A percentile compares a stretch with the other conserved stretches of the same genome.
Evolutionary conservation across 2,797 vertebrate genomes (phyloP).

Genomic region (Rhyacichthys aspro): DNA sequence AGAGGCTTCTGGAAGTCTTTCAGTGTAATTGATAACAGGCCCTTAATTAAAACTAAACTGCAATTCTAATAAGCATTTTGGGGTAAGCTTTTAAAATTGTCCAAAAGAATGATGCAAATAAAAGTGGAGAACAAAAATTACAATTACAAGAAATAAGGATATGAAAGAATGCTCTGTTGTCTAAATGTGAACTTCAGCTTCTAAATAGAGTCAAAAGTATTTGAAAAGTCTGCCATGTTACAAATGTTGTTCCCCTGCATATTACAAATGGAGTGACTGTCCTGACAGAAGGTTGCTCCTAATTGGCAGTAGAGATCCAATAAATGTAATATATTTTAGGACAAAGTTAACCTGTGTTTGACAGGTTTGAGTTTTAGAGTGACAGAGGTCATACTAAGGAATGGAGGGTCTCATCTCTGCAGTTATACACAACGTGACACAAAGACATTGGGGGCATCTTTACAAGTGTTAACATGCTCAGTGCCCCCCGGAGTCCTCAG

Average conservation of each 20-base stretch:
- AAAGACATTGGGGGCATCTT: conserved; percentile 13
- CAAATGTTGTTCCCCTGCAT: too few species aligned
- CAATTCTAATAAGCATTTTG: conserved; percentile 23
- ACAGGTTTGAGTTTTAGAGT: neutral
- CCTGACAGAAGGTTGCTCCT: too few species aligned
- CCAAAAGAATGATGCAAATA: conserved; percentile 1
- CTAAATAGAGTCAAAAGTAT: too few species aligned
- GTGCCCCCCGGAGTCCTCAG: conserved; percentile 34
- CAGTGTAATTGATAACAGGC: conserved; percentile 51
- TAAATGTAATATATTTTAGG: too few species aligned
- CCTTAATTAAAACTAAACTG: conserved; percentile 30
- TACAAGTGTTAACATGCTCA: conserved; percentile 41
- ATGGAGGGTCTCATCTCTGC: conserved; percentile 21
- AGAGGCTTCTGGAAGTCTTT: conserved; percentile 45
- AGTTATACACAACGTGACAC: conserved; percentile 34
- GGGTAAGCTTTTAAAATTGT: conserved; percentile 1
- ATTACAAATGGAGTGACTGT: neutral
- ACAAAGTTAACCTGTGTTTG: too few species aligned
- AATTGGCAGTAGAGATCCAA: too few species aligned
- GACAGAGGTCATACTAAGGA: neutral
- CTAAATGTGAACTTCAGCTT: neutral
- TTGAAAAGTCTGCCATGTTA: too few species aligned
- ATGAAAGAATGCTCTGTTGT: too few species aligned
- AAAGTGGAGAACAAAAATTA: conserved; percentile 2
- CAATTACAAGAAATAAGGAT: neutral